Evolutionary conservation across 2,113 vertebrate genomes (phyloP).

Genomic region (Dryoscopus gambensis): DNA sequence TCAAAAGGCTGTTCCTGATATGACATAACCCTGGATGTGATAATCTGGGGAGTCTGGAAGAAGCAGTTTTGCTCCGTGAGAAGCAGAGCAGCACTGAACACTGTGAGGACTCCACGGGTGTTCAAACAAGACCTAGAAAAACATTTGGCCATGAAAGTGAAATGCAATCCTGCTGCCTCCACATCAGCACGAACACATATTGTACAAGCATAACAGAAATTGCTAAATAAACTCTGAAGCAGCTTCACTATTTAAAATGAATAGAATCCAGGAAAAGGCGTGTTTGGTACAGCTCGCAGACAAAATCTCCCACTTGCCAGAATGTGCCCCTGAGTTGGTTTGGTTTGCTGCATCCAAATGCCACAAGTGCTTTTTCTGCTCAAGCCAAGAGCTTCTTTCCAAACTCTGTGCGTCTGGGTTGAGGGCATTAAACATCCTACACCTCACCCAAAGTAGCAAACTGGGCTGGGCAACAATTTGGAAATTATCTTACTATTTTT

Average conservation of each 20-base stretch:
- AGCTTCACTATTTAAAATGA: not conserved
- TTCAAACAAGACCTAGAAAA: not conserved
- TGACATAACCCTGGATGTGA: not conserved
- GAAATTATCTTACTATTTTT: not conserved
- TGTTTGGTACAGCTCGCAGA: not conserved
- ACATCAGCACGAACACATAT: not conserved
- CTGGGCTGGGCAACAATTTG: not conserved
- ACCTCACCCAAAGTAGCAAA: not conserved
- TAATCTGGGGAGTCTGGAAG: not conserved
- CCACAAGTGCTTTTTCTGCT: not conserved
- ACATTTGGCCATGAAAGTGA: not conserved
- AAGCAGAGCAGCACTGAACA: not conserved
- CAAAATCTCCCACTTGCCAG: not conserved
- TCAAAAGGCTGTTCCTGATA: not conserved
- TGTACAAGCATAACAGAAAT: not conserved
- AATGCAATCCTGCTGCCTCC: not conserved
- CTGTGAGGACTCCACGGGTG: not conserved
- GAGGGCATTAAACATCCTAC: not conserved
- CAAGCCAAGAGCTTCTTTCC: not conserved
- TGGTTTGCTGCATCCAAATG: not conserved
- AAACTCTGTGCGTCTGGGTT: not conserved
- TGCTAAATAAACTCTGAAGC: not conserved
- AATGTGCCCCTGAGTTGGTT: not conserved
- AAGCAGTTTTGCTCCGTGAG: not conserved
- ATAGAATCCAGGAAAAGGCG: not conserved